phyloP scores from a whole-genome alignment of 2,113 vertebrate genomes.

The Gadus macrocephalus region DNA sequence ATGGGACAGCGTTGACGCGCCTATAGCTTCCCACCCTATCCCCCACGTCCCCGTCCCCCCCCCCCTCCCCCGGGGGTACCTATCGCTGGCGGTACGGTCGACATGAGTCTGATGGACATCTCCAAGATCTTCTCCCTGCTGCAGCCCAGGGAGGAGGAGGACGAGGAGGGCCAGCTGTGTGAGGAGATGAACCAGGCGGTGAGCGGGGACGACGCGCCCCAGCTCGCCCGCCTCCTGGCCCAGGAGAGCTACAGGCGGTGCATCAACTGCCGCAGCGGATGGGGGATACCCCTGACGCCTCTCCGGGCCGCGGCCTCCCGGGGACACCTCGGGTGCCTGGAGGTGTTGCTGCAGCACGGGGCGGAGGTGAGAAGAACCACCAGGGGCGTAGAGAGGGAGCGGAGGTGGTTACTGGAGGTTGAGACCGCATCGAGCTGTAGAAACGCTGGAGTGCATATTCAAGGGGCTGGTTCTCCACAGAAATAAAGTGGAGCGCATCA shows the following conservation, averaged over 20 bases:
- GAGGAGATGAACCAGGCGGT: constrained; percentile 79
- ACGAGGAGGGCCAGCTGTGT: constrained; percentile 67
- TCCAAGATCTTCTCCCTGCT: constrained; percentile 92
- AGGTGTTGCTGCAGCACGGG: constrained; percentile 80
- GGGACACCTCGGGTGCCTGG: constrained; percentile 78
- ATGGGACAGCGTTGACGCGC: no score
- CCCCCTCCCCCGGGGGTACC: constrained; percentile 7
- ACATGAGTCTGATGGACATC: constrained; percentile 91
- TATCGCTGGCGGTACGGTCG: constrained; percentile 47
- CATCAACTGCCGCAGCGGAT: constrained; percentile 83
- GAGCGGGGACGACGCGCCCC: constrained; percentile 66
- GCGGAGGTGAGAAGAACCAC: constrained; percentile 72
- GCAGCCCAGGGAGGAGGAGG: constrained; percentile 79
- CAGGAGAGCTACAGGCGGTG: constrained; percentile 78
- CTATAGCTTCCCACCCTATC: no score
- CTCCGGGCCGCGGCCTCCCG: constrained; percentile 81
- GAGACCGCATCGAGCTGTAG: no score
- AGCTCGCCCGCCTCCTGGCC: constrained; percentile 74
- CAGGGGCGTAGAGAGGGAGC: not conserved
- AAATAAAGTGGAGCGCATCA: no score
- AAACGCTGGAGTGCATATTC: no score
- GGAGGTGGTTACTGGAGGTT: no score
- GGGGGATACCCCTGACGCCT: constrained; percentile 85
- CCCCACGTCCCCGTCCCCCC: constrained; percentile 33
- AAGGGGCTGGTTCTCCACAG: no score